Base-by-base conservation (phyloP, 2,888 invertebrate species). In the Timandra comae region DNA sequence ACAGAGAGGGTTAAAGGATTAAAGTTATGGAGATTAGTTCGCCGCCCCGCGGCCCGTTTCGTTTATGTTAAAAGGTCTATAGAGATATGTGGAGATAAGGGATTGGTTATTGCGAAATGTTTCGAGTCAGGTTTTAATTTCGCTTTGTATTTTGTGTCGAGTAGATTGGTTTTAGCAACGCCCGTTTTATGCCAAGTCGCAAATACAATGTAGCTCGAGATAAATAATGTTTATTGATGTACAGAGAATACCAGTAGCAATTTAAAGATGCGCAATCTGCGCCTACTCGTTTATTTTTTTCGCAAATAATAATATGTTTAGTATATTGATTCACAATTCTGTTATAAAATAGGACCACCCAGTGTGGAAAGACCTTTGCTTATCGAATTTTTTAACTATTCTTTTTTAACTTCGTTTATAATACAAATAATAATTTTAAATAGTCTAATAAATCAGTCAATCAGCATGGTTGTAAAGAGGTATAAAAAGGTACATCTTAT, bases 11-110 rank as follows among this genome's bases (percentile, higher is more conserved):
- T 81, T 78, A 82, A 81, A 73, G 85, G 85, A 85, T 84, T 85
- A 85, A 85, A 84, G 78, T 85, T 85, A 85, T 84, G 84, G 84
- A 85, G 85, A 85, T 85, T 84, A 84, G 81, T 81, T 81, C 78
- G 69, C 77, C 79, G 82, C 84, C 78, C 82, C 82, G 82, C 77
- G 76, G 73, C 70, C 72, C 67, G 73, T 76, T 80, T 75, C 76
- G 79, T 77, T 80, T 78, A 79, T 82, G 81, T 81, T 81, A 82
- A 82, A 80, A 79, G 78, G 75, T 66, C 73, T 73, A 76, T 81
- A 77, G 77, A 82, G 82, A 84, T 82, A 75, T 77, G 76, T 69
- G 61, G 65, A 57, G 82, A 84, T 84, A 85, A 84, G 81, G 78
- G 79, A 84, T 85, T 77, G 81, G 74, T 81, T 85, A 85, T 82